Base-by-base conservation (phyloP, 1,140 invertebrate genomes). In the Drosophila pseudoobscura region DNA sequence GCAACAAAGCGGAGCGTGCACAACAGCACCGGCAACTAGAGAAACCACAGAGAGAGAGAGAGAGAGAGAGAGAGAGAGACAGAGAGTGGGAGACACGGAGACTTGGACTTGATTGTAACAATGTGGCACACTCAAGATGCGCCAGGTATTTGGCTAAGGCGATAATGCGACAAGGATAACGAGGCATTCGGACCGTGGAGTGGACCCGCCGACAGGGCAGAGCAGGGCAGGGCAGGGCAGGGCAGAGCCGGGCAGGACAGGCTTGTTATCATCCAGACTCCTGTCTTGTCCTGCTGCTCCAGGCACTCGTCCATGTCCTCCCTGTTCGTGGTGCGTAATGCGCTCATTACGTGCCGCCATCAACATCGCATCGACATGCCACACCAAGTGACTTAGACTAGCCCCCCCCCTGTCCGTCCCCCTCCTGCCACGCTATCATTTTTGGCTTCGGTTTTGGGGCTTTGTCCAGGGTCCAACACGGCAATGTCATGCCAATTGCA, bases 81-180 rank as follows among this genome's bases (percentile, higher is more conserved):
- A 35, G 69, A 61, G 56, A 74, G 41, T 47, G 69, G 52, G 63
- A 74, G 64, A 64, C 24, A 26, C 72, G 49, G 49, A 26, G 71
- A 64, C 71, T 74, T 74, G 55, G 74, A 74, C 71, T 78, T 83
- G 71, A 76, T 78, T 69, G 82, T 71, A 85, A 85, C 82, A 80
- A 85, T 85, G 82, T 85, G 70, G 69, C 82, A 78, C 73, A 78
- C 82, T 80, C 73, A 77, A 85, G 80, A 80, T 58, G 77, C 82
- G 82, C 77, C 58, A 71, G 77, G 82, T 74, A 85, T 87, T 80
- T 47, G 82, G 82, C 78, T 87, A 75, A 88, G 83, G 83, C 83
- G 83, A 83, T 87, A 87, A 87, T 88, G 83, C 82, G 83, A 82
- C 83, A 87, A 88, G 83, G 83, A 87, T 88, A 87, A 87, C 83